phyloP scores from a whole-genome alignment of 2,113 vertebrate species.

The Takifugu flavidus region DNA sequence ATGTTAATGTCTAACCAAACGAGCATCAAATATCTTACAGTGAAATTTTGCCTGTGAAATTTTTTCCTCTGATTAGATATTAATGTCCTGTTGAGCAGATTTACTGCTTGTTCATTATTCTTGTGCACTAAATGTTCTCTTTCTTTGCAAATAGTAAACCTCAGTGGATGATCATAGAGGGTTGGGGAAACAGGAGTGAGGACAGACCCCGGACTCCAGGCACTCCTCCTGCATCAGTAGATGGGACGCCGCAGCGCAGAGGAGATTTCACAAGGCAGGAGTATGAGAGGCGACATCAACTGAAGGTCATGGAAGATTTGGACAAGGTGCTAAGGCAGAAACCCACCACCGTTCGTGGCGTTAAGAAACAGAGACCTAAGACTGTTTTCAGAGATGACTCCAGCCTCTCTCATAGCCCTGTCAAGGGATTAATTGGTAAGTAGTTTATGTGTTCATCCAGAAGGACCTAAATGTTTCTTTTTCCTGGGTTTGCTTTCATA shows the following conservation, averaged over 20 bases:
- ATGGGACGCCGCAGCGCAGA: constrained; percentile 75
- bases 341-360: constrained; percentile 74
- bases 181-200: constrained; percentile 64
- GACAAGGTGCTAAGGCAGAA: constrained; percentile 87
- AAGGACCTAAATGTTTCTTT: background rate
- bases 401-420: constrained; percentile 80
- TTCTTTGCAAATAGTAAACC: constrained; percentile 45
- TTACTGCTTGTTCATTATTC: background rate
- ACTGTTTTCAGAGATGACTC: constrained; percentile 89
- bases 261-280: constrained; percentile 85
- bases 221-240: constrained; percentile 58
- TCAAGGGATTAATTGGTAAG: constrained; percentile 83
- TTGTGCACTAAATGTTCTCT: background rate
- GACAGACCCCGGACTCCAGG: constrained; percentile 61
- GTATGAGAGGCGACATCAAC: constrained; percentile 83
- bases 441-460: background rate
- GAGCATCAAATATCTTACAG: background rate
- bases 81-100: no score
- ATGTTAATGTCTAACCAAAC: background rate
- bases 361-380: constrained; percentile 82
- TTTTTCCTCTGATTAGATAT: background rate
- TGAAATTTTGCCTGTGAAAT: background rate
- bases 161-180: constrained; percentile 68
- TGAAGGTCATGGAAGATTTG: constrained; percentile 90
- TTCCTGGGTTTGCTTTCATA: background rate